Conservation (phyloP, 2,888 invertebrate species). For the Polydrusus cervinus region DNA sequence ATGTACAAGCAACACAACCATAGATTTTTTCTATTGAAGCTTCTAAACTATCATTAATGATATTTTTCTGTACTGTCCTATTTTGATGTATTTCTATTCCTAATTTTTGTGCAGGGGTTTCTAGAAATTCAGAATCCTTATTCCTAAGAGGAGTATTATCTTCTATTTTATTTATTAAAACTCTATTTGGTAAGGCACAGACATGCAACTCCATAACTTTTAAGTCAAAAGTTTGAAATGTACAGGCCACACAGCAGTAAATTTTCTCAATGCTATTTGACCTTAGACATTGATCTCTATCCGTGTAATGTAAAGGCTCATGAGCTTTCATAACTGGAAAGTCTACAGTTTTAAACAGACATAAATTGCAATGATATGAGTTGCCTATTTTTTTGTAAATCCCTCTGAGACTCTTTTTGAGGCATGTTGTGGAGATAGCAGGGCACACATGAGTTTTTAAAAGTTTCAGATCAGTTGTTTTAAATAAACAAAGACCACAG, state of each 20-base stretch:
- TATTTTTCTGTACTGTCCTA: neutral
- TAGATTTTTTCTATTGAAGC: neutral
- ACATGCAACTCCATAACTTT: conserved; percentile 1
- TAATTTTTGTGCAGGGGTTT: neutral
- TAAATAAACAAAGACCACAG: conserved; percentile 5
- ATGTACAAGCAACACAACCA: conserved; percentile 1
- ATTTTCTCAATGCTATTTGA: neutral
- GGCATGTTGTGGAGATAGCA: neutral
- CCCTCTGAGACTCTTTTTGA: neutral
- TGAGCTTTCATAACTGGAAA: neutral
- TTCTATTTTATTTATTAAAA: neutral
- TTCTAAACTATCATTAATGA: no score
- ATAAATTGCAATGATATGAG: neutral
- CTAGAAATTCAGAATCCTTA: neutral
- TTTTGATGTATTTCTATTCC: neutral
- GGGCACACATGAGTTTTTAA: neutral
- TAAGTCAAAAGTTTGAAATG: neutral
- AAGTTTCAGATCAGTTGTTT: neutral
- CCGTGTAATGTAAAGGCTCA: neutral
- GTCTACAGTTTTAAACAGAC: conserved; percentile 2
- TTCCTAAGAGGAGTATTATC: neutral
- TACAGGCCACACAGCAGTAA: neutral
- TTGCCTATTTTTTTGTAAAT: neutral
- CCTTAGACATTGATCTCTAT: neutral
- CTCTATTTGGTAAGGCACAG: neutral